Evolutionary conservation across 1,140 invertebrate genomes (phyloP).

Genomic region (Portunus trituberculatus): DNA sequence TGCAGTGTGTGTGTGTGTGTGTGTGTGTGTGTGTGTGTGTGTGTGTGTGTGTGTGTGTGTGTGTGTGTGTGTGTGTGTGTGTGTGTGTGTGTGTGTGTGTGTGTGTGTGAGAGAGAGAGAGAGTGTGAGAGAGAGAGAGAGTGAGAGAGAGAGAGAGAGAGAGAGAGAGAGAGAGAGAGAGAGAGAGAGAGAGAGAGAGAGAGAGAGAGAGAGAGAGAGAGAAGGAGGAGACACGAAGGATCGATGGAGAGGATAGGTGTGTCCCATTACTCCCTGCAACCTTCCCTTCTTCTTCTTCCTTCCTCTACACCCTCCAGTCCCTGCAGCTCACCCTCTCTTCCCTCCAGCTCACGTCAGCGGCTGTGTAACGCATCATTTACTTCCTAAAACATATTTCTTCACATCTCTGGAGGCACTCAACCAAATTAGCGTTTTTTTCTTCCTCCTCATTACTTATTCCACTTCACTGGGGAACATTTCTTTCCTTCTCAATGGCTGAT

Average conservation of each 20-base stretch:
- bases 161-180: no score
- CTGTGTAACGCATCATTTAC: background rate
- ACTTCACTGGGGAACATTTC: background rate
- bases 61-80: conserved; percentile 30
- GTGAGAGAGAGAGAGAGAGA: background rate
- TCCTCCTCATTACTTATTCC: conserved; percentile 1
- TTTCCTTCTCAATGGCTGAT: background rate
- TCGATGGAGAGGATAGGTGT: background rate
- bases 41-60: background rate
- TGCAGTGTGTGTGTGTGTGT: conserved; percentile 34
- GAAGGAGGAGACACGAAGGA: background rate
- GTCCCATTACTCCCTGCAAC: background rate
- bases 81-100: background rate
- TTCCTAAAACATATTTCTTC: background rate
- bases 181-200: no score
- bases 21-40: background rate
- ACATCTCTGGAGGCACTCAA: background rate
- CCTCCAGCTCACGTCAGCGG: background rate
- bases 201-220: conserved; percentile 9
- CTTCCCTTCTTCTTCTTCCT: no score
- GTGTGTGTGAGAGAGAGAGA: background rate
- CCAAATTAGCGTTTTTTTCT: background rate
- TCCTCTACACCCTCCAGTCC: background rate
- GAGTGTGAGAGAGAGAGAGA: background rate
- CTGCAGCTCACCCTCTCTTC: background rate